Conservation (phyloP, 2,113 vertebrate species). For the Tragelaphus strepsiceros region DNA sequence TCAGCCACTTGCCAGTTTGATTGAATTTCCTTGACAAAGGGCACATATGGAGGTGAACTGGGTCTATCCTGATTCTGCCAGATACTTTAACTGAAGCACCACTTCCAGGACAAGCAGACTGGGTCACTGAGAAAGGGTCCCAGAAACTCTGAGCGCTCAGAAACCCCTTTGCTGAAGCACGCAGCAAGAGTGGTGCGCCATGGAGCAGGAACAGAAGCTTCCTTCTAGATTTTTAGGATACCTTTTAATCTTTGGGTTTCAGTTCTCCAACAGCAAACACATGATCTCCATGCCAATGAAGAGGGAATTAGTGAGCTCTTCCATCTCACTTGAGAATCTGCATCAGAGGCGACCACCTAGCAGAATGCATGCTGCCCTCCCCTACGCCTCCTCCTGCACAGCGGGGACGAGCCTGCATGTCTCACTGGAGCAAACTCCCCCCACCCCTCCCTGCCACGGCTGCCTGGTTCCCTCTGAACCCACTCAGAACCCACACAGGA, state of each 20-base stretch:
- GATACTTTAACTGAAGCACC: constrained; percentile 45
- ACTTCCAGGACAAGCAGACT: constrained; percentile 63
- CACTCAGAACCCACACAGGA: fast-evolving
- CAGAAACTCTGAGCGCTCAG: constrained; percentile 41
- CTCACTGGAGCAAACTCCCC: not conserved
- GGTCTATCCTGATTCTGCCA: constrained; percentile 50
- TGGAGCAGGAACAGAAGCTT: not conserved
- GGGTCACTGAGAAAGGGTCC: constrained; percentile 47
- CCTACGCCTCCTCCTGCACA: fast-evolving
- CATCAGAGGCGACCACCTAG: not conserved
- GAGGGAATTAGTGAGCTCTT: not conserved
- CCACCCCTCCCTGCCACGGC: not conserved
- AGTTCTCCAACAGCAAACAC: not conserved
- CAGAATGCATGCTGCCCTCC: not conserved
- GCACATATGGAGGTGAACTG: constrained; percentile 56
- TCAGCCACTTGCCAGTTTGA: constrained; percentile 59
- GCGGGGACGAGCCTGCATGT: not conserved
- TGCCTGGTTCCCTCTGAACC: not conserved
- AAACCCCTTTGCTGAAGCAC: constrained; percentile 50
- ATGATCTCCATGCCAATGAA: not conserved
- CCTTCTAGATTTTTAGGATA: not conserved
- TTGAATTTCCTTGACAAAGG: constrained; percentile 59
- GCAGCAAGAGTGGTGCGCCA: not conserved
- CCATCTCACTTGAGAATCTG: not conserved
- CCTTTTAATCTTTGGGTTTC: not conserved